phyloP scores from a whole-genome alignment of 2,113 vertebrate genomes.

The Catagonus wagneri region DNA sequence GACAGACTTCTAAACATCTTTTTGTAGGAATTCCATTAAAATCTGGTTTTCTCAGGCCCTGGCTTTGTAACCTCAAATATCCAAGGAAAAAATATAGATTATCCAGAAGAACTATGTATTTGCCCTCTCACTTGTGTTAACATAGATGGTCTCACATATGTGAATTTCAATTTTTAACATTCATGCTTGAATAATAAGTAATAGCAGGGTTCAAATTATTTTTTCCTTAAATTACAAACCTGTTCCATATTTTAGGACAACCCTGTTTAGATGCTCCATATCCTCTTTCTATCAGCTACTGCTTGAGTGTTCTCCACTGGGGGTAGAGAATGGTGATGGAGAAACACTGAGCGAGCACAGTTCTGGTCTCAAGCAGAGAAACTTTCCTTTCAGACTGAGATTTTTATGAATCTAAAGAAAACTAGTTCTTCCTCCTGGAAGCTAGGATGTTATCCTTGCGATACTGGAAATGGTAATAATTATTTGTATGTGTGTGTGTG shows the following conservation, averaged over 20 bases:
- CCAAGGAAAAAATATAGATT: neutral
- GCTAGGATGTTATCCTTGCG: neutral
- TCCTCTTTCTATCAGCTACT: neutral
- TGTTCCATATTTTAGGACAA: constrained; percentile 11
- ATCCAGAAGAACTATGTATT: neutral
- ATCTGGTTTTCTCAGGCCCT: neutral
- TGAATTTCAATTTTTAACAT: constrained; percentile 33
- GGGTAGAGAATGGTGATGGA: neutral
- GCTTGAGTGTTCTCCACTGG: neutral
- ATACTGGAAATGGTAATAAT: neutral
- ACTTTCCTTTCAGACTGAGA: neutral
- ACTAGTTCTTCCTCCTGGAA: neutral
- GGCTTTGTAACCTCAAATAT: constrained; percentile 20
- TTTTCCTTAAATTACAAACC: neutral
- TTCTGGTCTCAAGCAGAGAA: neutral
- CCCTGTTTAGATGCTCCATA: neutral
- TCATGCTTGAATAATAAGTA: neutral
- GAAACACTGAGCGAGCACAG: neutral
- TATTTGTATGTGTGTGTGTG: too few relatives aligned
- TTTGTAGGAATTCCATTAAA: constrained; percentile 7
- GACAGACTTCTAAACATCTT: neutral
- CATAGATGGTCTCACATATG: neutral
- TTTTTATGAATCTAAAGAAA: neutral
- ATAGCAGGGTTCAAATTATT: neutral
- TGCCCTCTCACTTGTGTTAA: neutral